These are phyloP conservation scores for Clostera curtula DNA, from an alignment of 2,888 invertebrate species.

Conservation along the genomic window DNA sequence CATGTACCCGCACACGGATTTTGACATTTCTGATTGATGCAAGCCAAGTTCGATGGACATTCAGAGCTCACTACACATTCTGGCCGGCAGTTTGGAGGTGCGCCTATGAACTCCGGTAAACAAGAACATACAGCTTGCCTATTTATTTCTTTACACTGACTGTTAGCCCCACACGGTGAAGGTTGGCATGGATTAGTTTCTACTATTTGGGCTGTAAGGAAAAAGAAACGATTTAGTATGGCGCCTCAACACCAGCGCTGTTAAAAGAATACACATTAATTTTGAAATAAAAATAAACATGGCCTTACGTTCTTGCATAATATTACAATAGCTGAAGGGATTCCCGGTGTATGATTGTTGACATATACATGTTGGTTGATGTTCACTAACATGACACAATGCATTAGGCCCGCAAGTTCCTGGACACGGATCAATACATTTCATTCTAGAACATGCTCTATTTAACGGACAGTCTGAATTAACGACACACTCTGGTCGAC, in stretches of 20 bases:
- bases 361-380: constrained; percentile 82
- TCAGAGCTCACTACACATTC: constrained; percentile 83
- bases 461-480: constrained; percentile 84
- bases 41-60: constrained; percentile 78
- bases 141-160: constrained; percentile 83
- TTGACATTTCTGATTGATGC: constrained; percentile 80
- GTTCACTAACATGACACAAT: constrained; percentile 82
- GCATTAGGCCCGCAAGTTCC: constrained; percentile 86
- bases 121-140: constrained; percentile 84
- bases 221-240: constrained; percentile 3
- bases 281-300: constrained; percentile 4
- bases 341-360: constrained; percentile 79
- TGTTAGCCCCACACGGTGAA: constrained; percentile 84
- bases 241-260: not conserved
- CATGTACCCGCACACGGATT: constrained; percentile 80
- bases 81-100: constrained; percentile 82
- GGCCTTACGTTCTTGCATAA: constrained; percentile 66
- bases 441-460: constrained; percentile 81
- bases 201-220: constrained; percentile 41
- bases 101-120: constrained; percentile 76
- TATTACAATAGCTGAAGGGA: constrained; percentile 77
- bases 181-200: constrained; percentile 54
- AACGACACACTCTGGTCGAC: constrained; percentile 82
- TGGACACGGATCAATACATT: constrained; percentile 86
- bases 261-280: constrained; percentile 1